phyloP scores from a whole-genome alignment of 2,888 invertebrate genomes.

The Cyclophora punctaria region DNA sequence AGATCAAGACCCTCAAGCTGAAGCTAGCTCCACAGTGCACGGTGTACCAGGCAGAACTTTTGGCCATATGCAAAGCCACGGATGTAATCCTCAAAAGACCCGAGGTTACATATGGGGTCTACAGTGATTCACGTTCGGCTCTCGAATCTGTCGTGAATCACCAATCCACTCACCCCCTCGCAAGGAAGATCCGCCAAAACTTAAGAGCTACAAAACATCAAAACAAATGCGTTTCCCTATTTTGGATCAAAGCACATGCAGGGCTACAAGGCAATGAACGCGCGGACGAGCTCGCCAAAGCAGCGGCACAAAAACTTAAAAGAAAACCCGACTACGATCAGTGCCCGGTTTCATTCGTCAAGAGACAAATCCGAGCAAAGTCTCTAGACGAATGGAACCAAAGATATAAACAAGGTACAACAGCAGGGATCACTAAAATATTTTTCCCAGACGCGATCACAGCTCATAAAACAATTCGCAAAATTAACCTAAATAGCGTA shows the following conservation, averaged over 20 bases:
- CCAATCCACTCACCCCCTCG: constrained; percentile 6
- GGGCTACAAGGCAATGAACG: constrained; percentile 13
- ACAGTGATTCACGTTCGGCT: constrained; percentile 9
- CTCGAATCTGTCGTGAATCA: constrained; percentile 2
- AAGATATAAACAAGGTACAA: background rate
- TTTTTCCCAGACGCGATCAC: constrained; percentile 5
- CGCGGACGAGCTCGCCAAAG: constrained; percentile 13
- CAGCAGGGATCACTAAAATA: background rate
- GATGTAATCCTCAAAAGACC: background rate
- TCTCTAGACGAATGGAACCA: constrained; percentile 8
- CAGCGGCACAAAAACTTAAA: background rate
- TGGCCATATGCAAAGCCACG: constrained; percentile 7
- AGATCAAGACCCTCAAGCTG: background rate
- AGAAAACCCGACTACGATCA: background rate
- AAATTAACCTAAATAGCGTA: background rate
- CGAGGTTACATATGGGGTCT: background rate
- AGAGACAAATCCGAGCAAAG: constrained; percentile 4
- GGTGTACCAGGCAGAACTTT: constrained; percentile 17
- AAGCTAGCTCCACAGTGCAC: constrained; percentile 1
- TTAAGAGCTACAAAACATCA: background rate
- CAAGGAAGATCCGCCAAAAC: background rate
- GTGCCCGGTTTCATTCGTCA: constrained; percentile 10
- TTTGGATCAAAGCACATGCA: constrained; percentile 16
- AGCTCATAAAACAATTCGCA: background rate
- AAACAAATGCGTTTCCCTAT: background rate